These are phyloP conservation scores for Loris lydekkerianus DNA, from an alignment of 2,797 vertebrate genomes.

Conservation along the genomic window DNA sequence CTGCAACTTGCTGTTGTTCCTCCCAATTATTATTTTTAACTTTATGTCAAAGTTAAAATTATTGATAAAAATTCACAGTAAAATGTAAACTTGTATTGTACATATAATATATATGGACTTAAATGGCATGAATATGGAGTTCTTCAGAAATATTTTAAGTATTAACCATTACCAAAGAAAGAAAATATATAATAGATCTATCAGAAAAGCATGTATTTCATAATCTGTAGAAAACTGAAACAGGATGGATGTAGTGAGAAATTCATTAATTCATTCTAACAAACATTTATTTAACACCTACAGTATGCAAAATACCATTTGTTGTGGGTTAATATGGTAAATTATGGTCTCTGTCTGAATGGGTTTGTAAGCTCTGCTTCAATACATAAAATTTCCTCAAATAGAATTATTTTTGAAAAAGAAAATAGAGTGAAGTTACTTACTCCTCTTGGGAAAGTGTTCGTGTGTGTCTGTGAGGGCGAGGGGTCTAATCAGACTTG, in stretches of 20 bases:
- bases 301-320: neutral
- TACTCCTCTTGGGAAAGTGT: neutral
- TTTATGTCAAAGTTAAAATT: neutral
- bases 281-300: neutral
- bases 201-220: neutral
- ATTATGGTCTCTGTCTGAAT: neutral
- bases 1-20: neutral
- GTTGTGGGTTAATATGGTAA: neutral
- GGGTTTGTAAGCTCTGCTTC: neutral
- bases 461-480: neutral
- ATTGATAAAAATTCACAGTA: neutral
- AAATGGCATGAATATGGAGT: neutral
- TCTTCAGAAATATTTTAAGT: slow-evolving; percentile 19
- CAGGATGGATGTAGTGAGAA: neutral
- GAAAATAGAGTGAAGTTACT: neutral
- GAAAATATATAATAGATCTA: neutral
- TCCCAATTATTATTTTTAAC: neutral
- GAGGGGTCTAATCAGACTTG: neutral
- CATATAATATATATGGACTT: neutral
- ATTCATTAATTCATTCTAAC: neutral
- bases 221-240: neutral
- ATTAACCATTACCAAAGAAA: neutral
- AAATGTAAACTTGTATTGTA: neutral
- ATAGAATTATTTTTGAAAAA: neutral
- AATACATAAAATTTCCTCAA: neutral